Conservation (phyloP, 2,113 vertebrate species). For the Colossoma macropomum region DNA sequence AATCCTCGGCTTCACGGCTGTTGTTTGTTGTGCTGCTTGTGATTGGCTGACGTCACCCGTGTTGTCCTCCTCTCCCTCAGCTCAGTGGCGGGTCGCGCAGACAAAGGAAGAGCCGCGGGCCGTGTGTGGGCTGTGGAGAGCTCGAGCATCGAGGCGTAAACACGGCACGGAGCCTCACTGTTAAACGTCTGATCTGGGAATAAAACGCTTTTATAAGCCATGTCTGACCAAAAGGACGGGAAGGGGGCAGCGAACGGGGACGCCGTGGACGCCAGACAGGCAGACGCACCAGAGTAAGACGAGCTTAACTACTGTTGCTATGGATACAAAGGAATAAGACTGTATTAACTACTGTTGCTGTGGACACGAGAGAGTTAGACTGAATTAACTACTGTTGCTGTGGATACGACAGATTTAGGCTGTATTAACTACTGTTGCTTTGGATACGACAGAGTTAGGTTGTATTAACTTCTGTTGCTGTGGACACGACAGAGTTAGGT, state of each 20-base stretch:
- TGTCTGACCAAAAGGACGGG: conserved; percentile 18
- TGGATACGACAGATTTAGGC: not conserved
- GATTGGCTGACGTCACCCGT: not conserved
- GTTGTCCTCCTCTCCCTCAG: conserved; percentile 3
- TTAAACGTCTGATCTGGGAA: not conserved
- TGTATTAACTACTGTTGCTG: conserved; percentile 8
- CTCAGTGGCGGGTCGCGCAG: not conserved
- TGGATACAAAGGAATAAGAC: not conserved
- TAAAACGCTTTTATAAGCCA: conserved; percentile 53
- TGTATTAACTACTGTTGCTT: not conserved
- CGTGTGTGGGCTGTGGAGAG: not conserved
- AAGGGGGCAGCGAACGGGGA: conserved; percentile 58
- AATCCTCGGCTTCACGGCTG: not conserved
- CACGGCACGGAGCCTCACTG: too few species aligned
- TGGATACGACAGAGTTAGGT: too few species aligned
- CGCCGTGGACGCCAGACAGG: conserved; percentile 62
- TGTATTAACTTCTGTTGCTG: too few species aligned
- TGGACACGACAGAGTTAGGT: too few species aligned
- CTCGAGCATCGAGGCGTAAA: not conserved
- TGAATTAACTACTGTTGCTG: not conserved
- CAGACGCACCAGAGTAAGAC: conserved; percentile 57
- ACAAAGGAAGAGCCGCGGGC: conserved; percentile 2
- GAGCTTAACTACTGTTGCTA: too few species aligned
- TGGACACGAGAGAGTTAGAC: not conserved
- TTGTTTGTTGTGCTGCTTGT: not conserved